Conservation (phyloP, 2,888 invertebrate genomes). For the Ptychoptera contaminata region DNA sequence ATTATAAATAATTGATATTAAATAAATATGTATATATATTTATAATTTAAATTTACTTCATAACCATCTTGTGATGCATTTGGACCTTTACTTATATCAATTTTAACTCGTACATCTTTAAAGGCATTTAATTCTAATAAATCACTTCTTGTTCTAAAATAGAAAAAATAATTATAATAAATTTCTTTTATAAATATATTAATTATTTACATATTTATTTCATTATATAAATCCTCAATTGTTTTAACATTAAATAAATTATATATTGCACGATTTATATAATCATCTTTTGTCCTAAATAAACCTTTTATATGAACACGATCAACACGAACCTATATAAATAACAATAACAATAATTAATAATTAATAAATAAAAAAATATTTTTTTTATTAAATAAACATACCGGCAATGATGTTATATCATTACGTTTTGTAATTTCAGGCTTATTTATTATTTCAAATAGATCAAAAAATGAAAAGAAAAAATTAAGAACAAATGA, state of each 20-base stretch:
- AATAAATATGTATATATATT: no score
- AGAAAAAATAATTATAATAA: not conserved
- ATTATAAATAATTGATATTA: no score
- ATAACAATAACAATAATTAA: not conserved
- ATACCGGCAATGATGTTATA: no score
- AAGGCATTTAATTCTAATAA: conserved; percentile 80
- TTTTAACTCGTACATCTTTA: conserved; percentile 65
- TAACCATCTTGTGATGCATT: conserved; percentile 64
- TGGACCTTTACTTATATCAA: conserved; percentile 73
- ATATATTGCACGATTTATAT: conserved; percentile 60
- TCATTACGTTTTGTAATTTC: no score
- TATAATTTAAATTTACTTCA: no score
- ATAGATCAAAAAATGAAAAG: no score
- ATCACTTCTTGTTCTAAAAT: conserved; percentile 51
- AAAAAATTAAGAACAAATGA: no score
- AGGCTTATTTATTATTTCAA: no score
- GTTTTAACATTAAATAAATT: conserved; percentile 71
- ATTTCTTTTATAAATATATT: no score
- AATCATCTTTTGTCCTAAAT: conserved; percentile 74
- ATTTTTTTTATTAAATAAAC: no score
- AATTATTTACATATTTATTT: conserved; percentile 46
- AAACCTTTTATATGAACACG: conserved; percentile 75
- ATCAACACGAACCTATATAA: conserved; percentile 57
- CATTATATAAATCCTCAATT: conserved; percentile 68
- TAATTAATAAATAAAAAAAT: no score